Percentiles rank a stretch among this genome's conserved stretches.
Conservation (phyloP, 2,113 vertebrate species). For the Poicephalus gulielmi region DNA sequence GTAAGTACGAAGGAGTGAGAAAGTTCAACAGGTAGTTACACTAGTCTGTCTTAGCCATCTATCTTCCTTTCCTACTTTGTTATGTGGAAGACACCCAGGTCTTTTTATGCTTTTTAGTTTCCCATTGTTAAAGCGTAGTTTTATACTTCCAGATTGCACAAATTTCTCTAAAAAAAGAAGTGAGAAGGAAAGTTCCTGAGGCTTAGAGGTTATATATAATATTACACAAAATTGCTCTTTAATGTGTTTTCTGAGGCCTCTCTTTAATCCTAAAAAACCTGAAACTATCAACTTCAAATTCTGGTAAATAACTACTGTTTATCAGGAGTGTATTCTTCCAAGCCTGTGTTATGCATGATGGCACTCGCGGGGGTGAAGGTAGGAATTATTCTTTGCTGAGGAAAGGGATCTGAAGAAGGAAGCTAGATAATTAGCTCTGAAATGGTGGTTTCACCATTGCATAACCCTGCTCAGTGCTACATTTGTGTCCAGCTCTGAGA, state of each 20-base stretch:
- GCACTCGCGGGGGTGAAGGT: rapidly evolving
- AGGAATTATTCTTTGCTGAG: not conserved
- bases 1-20: not conserved
- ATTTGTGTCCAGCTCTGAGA: not conserved
- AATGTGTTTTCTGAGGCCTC: not conserved
- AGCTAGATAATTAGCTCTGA: not conserved
- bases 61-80: not conserved
- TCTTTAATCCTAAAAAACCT: constrained; percentile 19
- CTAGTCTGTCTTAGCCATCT: not conserved
- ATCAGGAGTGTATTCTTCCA: not conserved
- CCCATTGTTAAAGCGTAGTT: not conserved
- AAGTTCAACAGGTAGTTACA: not conserved
- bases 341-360: not conserved
- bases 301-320: constrained; percentile 26
- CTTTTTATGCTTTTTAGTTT: not conserved
- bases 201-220: not conserved
- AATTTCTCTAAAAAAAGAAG: not conserved
- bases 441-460: not conserved
- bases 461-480: not conserved
- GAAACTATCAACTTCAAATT: not conserved
- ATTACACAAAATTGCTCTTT: not conserved
- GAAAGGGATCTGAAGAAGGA: not conserved
- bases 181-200: not conserved
- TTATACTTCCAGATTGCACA: not conserved
- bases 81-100: not conserved